Conservation (phyloP, 2,888 invertebrate genomes). For the Drosophila nr. perissopoda region DNA sequence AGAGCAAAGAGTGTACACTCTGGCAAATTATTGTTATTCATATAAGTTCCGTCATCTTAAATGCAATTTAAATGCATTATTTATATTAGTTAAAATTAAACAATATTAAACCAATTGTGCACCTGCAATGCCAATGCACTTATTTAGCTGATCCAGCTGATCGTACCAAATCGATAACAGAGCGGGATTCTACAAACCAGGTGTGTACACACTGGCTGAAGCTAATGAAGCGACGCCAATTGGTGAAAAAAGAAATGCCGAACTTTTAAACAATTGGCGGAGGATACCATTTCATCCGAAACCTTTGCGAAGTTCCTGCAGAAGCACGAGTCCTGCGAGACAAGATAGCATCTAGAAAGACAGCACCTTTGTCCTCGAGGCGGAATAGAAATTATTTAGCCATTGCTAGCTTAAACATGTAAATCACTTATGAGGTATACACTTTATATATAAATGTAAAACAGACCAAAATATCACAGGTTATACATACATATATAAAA, state of each 20-base stretch:
- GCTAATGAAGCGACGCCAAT: not conserved
- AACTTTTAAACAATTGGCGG: not conserved
- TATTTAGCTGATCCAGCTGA: not conserved
- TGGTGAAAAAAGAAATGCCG: not conserved
- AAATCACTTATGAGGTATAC: not conserved
- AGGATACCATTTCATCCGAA: slow-evolving; percentile 13
- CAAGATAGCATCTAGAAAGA: slow-evolving; percentile 2
- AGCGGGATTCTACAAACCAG: not conserved
- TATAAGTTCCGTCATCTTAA: no score
- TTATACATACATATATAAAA: no score
- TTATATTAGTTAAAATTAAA: not conserved
- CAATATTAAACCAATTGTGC: not conserved
- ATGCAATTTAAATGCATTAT: not conserved
- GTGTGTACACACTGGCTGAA: not conserved
- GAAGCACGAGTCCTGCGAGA: slow-evolving; percentile 28
- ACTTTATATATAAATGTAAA: no score
- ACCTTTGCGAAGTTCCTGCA: slow-evolving; percentile 28
- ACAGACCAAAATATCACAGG: no score
- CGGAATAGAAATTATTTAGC: not conserved
- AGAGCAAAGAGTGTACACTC: not conserved
- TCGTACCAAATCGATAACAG: not conserved
- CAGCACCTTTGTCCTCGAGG: slow-evolving; percentile 24
- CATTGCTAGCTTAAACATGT: not conserved
- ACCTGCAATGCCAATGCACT: not conserved
- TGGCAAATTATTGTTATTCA: not conserved